phyloP scores from a whole-genome alignment of 2,888 invertebrate genomes.

The Ophonus ardosiacus region DNA sequence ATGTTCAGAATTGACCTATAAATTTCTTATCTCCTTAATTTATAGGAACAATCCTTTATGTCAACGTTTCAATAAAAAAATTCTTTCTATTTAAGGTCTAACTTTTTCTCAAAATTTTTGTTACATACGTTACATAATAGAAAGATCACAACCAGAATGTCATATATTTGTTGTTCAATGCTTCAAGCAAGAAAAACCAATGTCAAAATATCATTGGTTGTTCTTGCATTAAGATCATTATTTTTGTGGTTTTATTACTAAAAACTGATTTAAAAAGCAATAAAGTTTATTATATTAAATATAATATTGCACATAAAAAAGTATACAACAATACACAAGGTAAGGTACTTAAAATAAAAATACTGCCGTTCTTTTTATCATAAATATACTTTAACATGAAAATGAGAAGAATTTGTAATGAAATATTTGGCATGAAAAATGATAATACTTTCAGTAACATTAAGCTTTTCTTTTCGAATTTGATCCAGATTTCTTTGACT shows the following conservation, averaged over 20 bases:
- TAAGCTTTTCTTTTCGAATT: conserved; percentile 2
- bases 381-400: neutral
- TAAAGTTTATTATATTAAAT: conserved; percentile 38
- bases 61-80: too few relatives aligned
- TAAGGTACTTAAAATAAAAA: neutral
- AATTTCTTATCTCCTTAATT: too few relatives aligned
- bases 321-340: conserved; percentile 50
- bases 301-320: conserved; percentile 60
- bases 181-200: too few relatives aligned
- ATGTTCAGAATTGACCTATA: too few relatives aligned
- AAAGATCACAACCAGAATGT: too few relatives aligned
- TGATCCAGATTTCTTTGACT: conserved; percentile 17
- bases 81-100: too few relatives aligned
- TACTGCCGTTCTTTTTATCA: neutral
- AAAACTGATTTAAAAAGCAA: neutral
- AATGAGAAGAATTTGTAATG: neutral
- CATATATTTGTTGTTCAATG: too few relatives aligned
- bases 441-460: neutral
- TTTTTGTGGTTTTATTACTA: neutral
- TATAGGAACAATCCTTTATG: too few relatives aligned
- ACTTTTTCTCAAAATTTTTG: too few relatives aligned
- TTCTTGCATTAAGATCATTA: neutral
- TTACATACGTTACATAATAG: too few relatives aligned
- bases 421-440: conserved; percentile 33
- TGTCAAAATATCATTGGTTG: neutral